These are phyloP conservation scores for Syrmaticus mikado DNA, from an alignment of 2,113 vertebrate genomes.

Conservation along the genomic window DNA sequence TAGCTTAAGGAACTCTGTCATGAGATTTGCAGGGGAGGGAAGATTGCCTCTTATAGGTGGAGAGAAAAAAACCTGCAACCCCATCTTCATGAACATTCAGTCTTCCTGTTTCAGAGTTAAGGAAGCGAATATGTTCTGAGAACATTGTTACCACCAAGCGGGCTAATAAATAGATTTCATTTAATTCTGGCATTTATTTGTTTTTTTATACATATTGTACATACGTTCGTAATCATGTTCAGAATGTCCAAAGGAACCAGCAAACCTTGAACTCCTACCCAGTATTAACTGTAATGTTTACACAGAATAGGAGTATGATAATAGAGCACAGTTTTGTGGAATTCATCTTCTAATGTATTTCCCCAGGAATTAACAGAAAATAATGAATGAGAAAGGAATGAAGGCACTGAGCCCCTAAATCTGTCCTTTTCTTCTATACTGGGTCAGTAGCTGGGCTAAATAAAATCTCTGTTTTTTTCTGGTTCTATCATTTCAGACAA, in stretches of 20 bases:
- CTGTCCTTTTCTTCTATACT: not conserved
- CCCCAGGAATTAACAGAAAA: not conserved
- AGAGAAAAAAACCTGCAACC: fast-evolving
- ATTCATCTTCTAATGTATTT: not conserved
- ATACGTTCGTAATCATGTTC: not conserved
- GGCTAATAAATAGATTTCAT: not conserved
- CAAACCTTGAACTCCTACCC: not conserved
- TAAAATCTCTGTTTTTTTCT: slow-evolving; percentile 37
- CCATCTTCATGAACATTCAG: not conserved
- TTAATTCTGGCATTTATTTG: not conserved
- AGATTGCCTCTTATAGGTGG: not conserved
- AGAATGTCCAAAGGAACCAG: not conserved
- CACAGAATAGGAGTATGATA: not conserved
- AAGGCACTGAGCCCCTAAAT: not conserved
- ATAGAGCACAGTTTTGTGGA: not conserved
- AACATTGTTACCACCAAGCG: not conserved
- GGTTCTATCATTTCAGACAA: slow-evolving; percentile 82
- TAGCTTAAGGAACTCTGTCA: not conserved
- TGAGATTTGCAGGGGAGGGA: not conserved
- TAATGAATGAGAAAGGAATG: not conserved
- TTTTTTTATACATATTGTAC: not conserved
- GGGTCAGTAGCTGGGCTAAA: not conserved
- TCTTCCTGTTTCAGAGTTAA: not conserved
- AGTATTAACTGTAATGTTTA: not conserved
- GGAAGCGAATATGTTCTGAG: not conserved